Evolutionary conservation across 2,113 vertebrate species (phyloP).

Genomic region (Oryzias celebensis): DNA sequence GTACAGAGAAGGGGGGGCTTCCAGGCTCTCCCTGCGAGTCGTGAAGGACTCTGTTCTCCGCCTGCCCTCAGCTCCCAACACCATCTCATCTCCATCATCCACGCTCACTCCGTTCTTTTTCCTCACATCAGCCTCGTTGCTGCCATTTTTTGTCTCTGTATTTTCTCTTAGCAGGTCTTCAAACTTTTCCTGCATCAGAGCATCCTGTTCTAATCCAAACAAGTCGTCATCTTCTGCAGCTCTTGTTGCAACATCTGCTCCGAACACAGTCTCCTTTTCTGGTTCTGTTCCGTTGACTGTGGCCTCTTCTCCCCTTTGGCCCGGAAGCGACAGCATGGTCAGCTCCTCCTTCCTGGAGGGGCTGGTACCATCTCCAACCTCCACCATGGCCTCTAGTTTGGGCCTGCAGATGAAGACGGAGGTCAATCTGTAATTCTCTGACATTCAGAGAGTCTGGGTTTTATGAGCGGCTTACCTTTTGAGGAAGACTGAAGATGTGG

Average conservation of each 20-base stretch:
- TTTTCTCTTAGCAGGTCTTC: conserved; percentile 27
- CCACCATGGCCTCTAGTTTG: conserved; percentile 78
- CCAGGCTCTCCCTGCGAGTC: conserved; percentile 66
- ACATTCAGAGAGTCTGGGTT: neutral
- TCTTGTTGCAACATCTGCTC: conserved; percentile 2
- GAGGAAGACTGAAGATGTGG: conserved; percentile 80
- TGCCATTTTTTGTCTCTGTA: conserved; percentile 7
- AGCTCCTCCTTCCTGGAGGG: conserved; percentile 17
- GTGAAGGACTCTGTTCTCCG: conserved; percentile 33
- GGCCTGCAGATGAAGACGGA: conserved; percentile 74
- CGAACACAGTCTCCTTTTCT: conserved; percentile 17
- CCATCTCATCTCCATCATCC: conserved; percentile 52
- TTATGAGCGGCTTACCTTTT: conserved; percentile 80
- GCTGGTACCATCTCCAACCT: conserved; percentile 38
- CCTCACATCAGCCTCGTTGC: conserved; percentile 7
- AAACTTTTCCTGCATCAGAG: conserved; percentile 14
- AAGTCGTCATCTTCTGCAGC: conserved; percentile 18
- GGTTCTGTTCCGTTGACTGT: conserved; percentile 19
- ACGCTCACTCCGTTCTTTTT: conserved; percentile 37
- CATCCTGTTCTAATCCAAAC: conserved; percentile 37
- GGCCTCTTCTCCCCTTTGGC: conserved; percentile 18
- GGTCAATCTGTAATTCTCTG: neutral
- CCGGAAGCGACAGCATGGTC: conserved; percentile 1
- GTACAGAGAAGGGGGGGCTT: conserved; percentile 79
- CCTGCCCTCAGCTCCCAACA: conserved; percentile 55